A percentile compares a stretch with the other conserved stretches of the same genome.
These are phyloP conservation scores for Sphaerophoria taeniata DNA, from an alignment of 2,888 invertebrate genomes.

Conservation along the genomic window DNA sequence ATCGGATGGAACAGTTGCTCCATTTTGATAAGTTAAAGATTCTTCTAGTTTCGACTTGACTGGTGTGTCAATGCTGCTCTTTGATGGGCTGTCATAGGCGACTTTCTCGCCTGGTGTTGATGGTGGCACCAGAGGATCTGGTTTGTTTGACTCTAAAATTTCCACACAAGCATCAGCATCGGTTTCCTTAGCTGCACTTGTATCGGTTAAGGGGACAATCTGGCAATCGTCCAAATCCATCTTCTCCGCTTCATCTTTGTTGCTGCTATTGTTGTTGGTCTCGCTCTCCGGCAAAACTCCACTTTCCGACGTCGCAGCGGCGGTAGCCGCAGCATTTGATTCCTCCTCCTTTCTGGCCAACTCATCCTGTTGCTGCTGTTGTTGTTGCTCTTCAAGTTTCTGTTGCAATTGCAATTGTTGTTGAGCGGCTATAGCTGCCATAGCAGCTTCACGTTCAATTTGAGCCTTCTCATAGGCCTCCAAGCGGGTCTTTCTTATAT, in stretches of 20 bases:
- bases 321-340: slow-evolving; percentile 78
- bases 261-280: slow-evolving; percentile 67
- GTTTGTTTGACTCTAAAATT: slow-evolving; percentile 36
- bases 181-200: slow-evolving; percentile 55
- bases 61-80: slow-evolving; percentile 74
- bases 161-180: slow-evolving; percentile 51
- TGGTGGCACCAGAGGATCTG: slow-evolving; percentile 50
- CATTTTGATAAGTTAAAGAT: slow-evolving; percentile 78
- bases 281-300: slow-evolving; percentile 42
- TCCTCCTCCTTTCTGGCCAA: slow-evolving; percentile 51
- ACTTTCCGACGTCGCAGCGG: neutral
- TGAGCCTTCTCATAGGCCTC: slow-evolving; percentile 87
- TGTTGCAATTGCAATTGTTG: slow-evolving; percentile 79
- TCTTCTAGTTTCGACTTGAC: slow-evolving; percentile 70
- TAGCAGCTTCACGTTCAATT: slow-evolving; percentile 81
- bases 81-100: slow-evolving; percentile 74
- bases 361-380: slow-evolving; percentile 45
- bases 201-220: slow-evolving; percentile 36
- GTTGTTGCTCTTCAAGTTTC: slow-evolving; percentile 70
- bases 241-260: slow-evolving; percentile 75
- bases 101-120: slow-evolving; percentile 65
- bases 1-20: slow-evolving; percentile 76
- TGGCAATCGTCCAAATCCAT: slow-evolving; percentile 79
- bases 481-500: slow-evolving; percentile 89
- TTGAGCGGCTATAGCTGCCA: slow-evolving; percentile 79